Base-by-base conservation (phyloP, 2,113 vertebrate species). In the Sapayoa aenigma region DNA sequence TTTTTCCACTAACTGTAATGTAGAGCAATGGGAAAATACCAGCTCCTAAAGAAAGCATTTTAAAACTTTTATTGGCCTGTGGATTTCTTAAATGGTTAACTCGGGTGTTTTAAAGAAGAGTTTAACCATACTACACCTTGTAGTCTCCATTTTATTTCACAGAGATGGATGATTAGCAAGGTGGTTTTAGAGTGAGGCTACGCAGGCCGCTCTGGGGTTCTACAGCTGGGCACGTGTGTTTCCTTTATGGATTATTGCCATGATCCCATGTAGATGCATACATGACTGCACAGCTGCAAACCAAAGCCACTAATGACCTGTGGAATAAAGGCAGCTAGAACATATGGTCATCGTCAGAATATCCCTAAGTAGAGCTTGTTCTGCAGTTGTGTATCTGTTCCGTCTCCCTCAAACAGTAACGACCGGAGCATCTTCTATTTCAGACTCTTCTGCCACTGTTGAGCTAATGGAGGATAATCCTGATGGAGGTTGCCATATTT, bases 401-500 rank as follows among this genome's bases (percentile, higher is more conserved):
- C 60, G 81, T 69, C 63, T 82, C 22, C n/a, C 73, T 90, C 5
- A 2, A 68, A 85, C 87, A 96, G 78, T 55, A 89, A 93, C 17
- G 3, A 63, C 50, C 0, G 56, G 69, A 37, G 72, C 74, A 28
- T 53, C 95, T 65, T 66, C 62, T 68, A 44, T 83, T 68, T 67
- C 62, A 28, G 91, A 89, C 46, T 63, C 77, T 63, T 46, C 84
- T 91, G 75, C 30, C 14, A 6, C n/a, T 33, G 11, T 23, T 0
- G 30, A 69, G 67, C 56, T 68, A 71, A 31, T 65, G 81, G 92
- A 93, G 56, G 79, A 92, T n/a, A 86, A 68, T 75, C 58, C 91
- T 35, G 92, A 78, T n/a, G 95, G 75, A 67, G 94, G 93, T 9
- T 99, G 99, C 95, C 98, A 97, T 79, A 97, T 98, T 74, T 98